These are phyloP conservation scores for Harpagifer antarcticus DNA, from an alignment of 2,797 vertebrate species.

Conservation along the genomic window DNA sequence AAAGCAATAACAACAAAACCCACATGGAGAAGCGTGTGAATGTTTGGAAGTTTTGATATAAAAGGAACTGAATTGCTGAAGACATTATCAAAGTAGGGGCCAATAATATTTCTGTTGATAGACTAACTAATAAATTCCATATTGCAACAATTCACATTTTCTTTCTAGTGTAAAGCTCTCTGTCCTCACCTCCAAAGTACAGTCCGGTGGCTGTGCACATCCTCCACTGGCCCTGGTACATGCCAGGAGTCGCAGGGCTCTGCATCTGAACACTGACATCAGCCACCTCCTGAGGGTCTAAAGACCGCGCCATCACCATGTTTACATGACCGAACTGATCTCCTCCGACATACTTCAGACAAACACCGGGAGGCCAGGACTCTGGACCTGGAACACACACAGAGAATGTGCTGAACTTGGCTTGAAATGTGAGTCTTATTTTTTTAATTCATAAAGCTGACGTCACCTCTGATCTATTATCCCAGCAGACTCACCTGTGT, in stretches of 20 bases:
- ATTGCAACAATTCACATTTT: not conserved
- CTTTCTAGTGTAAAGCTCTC: constrained; percentile 5
- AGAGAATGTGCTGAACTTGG: not conserved
- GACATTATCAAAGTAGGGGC: not conserved
- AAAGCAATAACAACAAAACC: not conserved
- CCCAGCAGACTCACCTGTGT: constrained; percentile 86
- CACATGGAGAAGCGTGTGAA: not conserved
- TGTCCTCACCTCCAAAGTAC: constrained; percentile 96
- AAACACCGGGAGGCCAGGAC: constrained; percentile 97
- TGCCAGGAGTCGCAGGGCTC: constrained; percentile 94
- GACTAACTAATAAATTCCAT: not conserved
- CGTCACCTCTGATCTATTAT: not conserved
- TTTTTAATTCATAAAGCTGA: not conserved
- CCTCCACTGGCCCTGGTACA: constrained; percentile 99
- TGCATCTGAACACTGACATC: constrained; percentile 99
- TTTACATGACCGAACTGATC: constrained; percentile 99
- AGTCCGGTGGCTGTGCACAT: constrained; percentile 99
- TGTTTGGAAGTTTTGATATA: not conserved
- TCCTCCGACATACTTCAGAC: constrained; percentile 97
- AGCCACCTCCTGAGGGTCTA: constrained; percentile 96
- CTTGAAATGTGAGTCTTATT: not conserved
- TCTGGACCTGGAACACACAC: constrained; percentile 88
- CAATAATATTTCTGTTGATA: not conserved
- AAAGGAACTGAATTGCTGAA: not conserved
- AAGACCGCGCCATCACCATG: constrained; percentile 97